Conservation (phyloP, 1,140 invertebrate genomes). For the Limonius californicus region DNA sequence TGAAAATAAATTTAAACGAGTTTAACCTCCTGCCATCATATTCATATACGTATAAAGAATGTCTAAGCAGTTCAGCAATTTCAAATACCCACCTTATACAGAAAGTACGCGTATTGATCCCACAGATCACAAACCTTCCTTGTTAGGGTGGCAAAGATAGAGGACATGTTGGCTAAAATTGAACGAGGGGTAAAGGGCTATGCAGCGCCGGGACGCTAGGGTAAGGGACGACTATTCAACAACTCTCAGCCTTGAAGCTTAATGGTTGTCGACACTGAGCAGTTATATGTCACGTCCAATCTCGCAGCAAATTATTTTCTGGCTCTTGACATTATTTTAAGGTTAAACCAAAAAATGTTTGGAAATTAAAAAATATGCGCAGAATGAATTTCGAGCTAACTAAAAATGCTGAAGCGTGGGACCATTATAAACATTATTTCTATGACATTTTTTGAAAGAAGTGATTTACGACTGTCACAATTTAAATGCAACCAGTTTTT, state of each 20-base stretch:
- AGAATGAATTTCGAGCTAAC: too few species aligned
- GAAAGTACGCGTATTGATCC: slow-evolving; percentile 33
- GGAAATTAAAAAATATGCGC: too few species aligned
- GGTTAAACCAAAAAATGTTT: too few species aligned
- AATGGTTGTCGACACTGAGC: slow-evolving; percentile 31
- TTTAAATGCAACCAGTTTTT: too few species aligned
- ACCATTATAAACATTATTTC: too few species aligned
- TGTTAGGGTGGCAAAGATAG: slow-evolving; percentile 20
- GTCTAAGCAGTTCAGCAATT: too few species aligned
- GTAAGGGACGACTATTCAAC: slow-evolving; percentile 27
- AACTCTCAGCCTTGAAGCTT: slow-evolving; percentile 25
- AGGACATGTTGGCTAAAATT: slow-evolving; percentile 19
- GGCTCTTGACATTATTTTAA: not conserved
- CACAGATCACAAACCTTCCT: slow-evolving; percentile 24
- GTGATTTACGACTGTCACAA: too few species aligned
- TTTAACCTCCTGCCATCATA: too few species aligned
- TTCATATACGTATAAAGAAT: too few species aligned
- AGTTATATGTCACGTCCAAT: slow-evolving; percentile 17
- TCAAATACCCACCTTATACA: slow-evolving; percentile 18
- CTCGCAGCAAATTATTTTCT: slow-evolving; percentile 4
- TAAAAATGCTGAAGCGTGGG: too few species aligned
- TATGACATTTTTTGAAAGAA: too few species aligned
- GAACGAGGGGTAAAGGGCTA: slow-evolving; percentile 15
- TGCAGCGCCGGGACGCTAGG: not conserved
- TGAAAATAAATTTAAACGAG: too few species aligned